phyloP scores from a whole-genome alignment of 1,140 invertebrate species.

The Drosophila repletoides region DNA sequence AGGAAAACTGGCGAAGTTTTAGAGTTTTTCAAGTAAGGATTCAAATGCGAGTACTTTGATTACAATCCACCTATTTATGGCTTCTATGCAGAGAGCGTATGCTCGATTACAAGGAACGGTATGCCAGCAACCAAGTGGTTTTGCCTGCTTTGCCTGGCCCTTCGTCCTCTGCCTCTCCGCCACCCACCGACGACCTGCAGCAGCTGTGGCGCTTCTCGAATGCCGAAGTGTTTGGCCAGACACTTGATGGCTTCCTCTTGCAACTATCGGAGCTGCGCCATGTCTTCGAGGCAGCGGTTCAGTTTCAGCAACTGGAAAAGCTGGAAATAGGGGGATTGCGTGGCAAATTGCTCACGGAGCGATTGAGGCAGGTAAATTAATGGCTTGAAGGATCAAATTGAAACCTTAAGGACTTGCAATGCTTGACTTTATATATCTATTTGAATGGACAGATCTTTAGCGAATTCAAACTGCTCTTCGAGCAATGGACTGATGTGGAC shows the following conservation, averaged over 20 bases:
- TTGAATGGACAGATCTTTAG: constrained; percentile 51
- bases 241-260: constrained; percentile 85
- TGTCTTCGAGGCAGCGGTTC: constrained; percentile 88
- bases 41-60: neutral
- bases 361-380: constrained; percentile 83
- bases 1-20: constrained; percentile 62
- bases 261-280: constrained; percentile 84
- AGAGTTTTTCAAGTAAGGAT: constrained; percentile 67
- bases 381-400: no score
- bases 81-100: constrained; percentile 42
- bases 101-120: constrained; percentile 73
- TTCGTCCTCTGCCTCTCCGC: neutral
- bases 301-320: constrained; percentile 92
- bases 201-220: constrained; percentile 88
- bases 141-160: constrained; percentile 49
- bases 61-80: neutral
- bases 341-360: constrained; percentile 85
- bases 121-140: constrained; percentile 83
- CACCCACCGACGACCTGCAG: constrained; percentile 50
- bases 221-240: constrained; percentile 86
- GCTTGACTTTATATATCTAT: neutral
- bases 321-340: constrained; percentile 90
- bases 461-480: constrained; percentile 88
- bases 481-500: constrained; percentile 86
- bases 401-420: no score